A percentile compares a stretch with the other conserved stretches of the same genome.
Conservation (phyloP, 1,140 invertebrate genomes). For the Phenacoccus solenopsis region DNA sequence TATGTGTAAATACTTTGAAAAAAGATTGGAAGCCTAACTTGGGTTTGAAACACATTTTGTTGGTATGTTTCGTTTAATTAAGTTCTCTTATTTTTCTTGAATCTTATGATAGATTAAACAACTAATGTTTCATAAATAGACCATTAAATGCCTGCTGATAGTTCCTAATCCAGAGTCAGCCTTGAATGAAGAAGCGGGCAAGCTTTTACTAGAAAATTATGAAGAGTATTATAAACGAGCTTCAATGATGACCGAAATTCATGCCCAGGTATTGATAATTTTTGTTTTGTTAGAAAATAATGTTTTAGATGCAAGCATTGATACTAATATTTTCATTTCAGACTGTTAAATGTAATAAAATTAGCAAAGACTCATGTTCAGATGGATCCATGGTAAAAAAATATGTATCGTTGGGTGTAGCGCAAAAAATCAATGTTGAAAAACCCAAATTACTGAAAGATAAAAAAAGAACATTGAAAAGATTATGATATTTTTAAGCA, state of each 20-base stretch:
- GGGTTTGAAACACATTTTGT: slow-evolving; percentile 88
- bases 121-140: too few species aligned
- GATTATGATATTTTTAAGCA: slow-evolving; percentile 4
- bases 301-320: too few species aligned
- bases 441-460: slow-evolving; percentile 8
- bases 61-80: slow-evolving; percentile 54
- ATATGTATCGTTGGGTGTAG: not conserved
- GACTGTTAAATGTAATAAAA: slow-evolving; percentile 5
- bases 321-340: not conserved
- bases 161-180: slow-evolving; percentile 91
- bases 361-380: slow-evolving; percentile 4
- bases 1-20: slow-evolving; percentile 94
- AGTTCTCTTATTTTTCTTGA: too few species aligned
- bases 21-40: slow-evolving; percentile 95
- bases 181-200: slow-evolving; percentile 86
- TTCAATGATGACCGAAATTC: slow-evolving; percentile 89
- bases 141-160: slow-evolving; percentile 83
- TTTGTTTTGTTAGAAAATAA: not conserved
- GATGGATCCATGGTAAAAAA: not conserved
- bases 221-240: slow-evolving; percentile 81
- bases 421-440: not conserved
- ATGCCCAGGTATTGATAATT: slow-evolving; percentile 49
- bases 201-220: slow-evolving; percentile 77
- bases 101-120: too few species aligned
- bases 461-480: slow-evolving; percentile 10